Evolutionary conservation across 2,113 vertebrate genomes (phyloP).

Genomic region (Zosterops borbonicus): DNA sequence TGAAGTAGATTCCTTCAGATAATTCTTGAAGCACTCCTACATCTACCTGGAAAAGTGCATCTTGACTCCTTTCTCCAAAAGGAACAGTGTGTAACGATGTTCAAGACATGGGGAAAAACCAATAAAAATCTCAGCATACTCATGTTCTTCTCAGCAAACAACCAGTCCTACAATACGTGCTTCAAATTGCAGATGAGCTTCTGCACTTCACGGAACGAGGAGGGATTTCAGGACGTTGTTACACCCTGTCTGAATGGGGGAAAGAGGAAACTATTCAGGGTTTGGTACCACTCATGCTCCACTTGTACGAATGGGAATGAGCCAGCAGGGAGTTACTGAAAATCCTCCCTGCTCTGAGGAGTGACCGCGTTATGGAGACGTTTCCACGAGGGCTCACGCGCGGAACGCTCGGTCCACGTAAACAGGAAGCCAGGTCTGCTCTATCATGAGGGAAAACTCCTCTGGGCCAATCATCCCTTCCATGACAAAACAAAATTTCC

Average conservation of each 20-base stretch:
- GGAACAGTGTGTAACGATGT: rapidly evolving
- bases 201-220: background rate
- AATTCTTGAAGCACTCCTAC: background rate
- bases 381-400: rapidly evolving
- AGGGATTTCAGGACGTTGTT: background rate
- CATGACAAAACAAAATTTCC: background rate
- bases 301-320: background rate
- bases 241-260: background rate
- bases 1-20: background rate
- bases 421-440: background rate
- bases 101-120: background rate
- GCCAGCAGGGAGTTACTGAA: background rate
- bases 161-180: background rate
- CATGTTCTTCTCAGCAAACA: background rate
- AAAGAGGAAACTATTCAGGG: background rate
- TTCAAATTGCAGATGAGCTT: background rate
- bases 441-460: background rate
- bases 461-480: background rate
- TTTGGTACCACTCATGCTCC: background rate
- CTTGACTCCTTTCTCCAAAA: background rate
- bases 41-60: background rate
- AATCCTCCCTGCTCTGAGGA: background rate
- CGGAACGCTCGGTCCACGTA: rapidly evolving
- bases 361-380: rapidly evolving
- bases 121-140: background rate